These are phyloP conservation scores for Embidobia sp. DNA, from an alignment of 2,888 invertebrate species.

Conservation along the genomic window DNA sequence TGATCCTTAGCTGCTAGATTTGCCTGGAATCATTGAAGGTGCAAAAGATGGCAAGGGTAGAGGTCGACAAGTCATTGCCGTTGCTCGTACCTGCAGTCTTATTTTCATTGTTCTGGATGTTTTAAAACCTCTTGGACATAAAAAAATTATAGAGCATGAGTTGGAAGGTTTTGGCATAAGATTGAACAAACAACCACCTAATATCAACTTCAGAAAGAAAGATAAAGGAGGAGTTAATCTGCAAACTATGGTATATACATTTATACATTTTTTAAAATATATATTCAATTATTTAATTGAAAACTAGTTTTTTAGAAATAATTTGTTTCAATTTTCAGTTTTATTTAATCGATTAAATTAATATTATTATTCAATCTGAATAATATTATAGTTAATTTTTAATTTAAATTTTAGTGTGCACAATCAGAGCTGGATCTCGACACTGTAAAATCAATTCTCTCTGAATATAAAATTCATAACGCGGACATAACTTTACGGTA, in stretches of 20 bases:
- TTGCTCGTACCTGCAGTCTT: slow-evolving; percentile 98
- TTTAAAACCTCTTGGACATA: slow-evolving; percentile 97
- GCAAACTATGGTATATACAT: slow-evolving; percentile 93
- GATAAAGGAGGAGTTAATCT: slow-evolving; percentile 99
- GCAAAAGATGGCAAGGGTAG: slow-evolving; percentile 99
- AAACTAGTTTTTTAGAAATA: slow-evolving; percentile 66
- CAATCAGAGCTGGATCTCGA: slow-evolving; percentile 98
- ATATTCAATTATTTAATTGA: no score
- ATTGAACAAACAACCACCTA: slow-evolving; percentile 97
- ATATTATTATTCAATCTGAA: no score
- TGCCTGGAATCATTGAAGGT: slow-evolving; percentile 99
- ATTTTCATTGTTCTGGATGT: slow-evolving; percentile 99
- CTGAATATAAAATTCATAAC: slow-evolving; percentile 99
- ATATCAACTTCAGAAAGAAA: slow-evolving; percentile 97
- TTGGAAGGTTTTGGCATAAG: slow-evolving; percentile 99
- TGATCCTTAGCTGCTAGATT: slow-evolving; percentile 92
- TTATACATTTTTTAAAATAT: no score
- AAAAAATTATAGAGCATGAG: slow-evolving; percentile 97
- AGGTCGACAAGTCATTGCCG: slow-evolving; percentile 99
- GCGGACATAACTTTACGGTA: slow-evolving; percentile 97
- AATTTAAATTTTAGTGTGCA: slow-evolving; percentile 83
- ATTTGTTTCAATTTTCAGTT: background rate
- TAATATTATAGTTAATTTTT: no score
- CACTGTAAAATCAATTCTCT: slow-evolving; percentile 96
- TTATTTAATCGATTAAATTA: background rate